Evolutionary conservation across 1,140 invertebrate genomes (phyloP).

Genomic region (Carposina sasakii): DNA sequence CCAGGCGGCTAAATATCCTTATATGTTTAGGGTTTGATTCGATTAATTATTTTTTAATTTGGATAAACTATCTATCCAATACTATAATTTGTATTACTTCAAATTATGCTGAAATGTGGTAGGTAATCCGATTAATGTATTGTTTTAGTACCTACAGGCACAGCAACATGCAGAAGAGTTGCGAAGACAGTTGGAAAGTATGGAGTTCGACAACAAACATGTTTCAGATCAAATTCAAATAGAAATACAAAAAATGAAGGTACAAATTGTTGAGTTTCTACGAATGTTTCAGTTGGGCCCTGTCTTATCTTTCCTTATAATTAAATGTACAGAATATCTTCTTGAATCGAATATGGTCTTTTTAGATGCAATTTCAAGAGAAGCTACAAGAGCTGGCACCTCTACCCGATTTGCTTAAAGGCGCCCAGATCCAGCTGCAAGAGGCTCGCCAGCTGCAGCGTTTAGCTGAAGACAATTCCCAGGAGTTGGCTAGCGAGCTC

Average conservation of each 20-base stretch:
- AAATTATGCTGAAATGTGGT: no score
- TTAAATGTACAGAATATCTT: no score
- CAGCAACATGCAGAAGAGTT: slow-evolving; percentile 84
- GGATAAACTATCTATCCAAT: no score
- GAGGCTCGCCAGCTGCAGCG: slow-evolving; percentile 78
- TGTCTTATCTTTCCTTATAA: no score
- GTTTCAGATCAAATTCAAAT: slow-evolving; percentile 83
- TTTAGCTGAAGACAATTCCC: slow-evolving; percentile 74
- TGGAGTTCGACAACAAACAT: slow-evolving; percentile 81
- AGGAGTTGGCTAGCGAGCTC: slow-evolving; percentile 74
- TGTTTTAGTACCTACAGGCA: slow-evolving; percentile 75
- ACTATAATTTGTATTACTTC: neutral
- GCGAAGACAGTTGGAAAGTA: slow-evolving; percentile 77
- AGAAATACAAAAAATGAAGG: slow-evolving; percentile 83
- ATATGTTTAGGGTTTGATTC: neutral
- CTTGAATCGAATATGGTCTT: neutral
- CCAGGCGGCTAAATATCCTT: no score
- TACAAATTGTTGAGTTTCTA: no score
- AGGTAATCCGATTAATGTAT: neutral
- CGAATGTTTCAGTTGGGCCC: no score
- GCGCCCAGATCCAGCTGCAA: slow-evolving; percentile 80
- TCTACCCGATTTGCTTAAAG: slow-evolving; percentile 81
- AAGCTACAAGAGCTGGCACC: slow-evolving; percentile 81
- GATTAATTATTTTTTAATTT: slow-evolving; percentile 7
- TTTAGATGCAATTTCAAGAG: slow-evolving; percentile 77